A percentile compares a stretch with the other conserved stretches of the same genome.
Conservation (phyloP, 2,888 invertebrate genomes). For the Scaptodrosophila latifasciaeformis region DNA sequence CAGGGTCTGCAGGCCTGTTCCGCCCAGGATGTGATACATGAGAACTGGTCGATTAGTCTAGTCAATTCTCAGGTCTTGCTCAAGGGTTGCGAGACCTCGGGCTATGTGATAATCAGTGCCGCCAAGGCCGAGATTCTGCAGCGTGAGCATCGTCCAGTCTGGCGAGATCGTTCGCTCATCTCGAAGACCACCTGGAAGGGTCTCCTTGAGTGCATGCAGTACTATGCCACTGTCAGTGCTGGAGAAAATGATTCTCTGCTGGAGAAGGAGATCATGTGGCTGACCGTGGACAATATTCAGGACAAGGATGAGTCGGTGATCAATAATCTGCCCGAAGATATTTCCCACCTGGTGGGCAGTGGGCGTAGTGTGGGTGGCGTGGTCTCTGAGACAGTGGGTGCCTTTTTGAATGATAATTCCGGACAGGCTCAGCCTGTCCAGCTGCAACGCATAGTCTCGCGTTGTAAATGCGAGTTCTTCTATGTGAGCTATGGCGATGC, state of each 20-base stretch:
- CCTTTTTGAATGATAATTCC: constrained; percentile 81
- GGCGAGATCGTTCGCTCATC: constrained; percentile 90
- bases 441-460: constrained; percentile 96
- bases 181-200: constrained; percentile 97
- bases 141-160: constrained; percentile 89
- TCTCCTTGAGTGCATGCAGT: constrained; percentile 97
- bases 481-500: constrained; percentile 94
- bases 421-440: constrained; percentile 79
- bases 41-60: constrained; percentile 92
- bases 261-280: constrained; percentile 96
- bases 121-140: constrained; percentile 96
- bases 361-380: constrained; percentile 98
- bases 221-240: constrained; percentile 97
- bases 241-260: constrained; percentile 82
- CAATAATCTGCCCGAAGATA: constrained; percentile 88
- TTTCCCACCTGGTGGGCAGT: constrained; percentile 92
- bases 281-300: constrained; percentile 94
- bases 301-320: constrained; percentile 87
- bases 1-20: constrained; percentile 91
- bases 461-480: constrained; percentile 98
- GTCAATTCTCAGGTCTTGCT: constrained; percentile 82
- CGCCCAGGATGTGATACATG: constrained; percentile 92
- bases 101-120: constrained; percentile 97
- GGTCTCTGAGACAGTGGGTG: constrained; percentile 92
- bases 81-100: constrained; percentile 96